Base-by-base conservation (phyloP, 2,888 invertebrate genomes). In the Heliconius ethilla region DNA sequence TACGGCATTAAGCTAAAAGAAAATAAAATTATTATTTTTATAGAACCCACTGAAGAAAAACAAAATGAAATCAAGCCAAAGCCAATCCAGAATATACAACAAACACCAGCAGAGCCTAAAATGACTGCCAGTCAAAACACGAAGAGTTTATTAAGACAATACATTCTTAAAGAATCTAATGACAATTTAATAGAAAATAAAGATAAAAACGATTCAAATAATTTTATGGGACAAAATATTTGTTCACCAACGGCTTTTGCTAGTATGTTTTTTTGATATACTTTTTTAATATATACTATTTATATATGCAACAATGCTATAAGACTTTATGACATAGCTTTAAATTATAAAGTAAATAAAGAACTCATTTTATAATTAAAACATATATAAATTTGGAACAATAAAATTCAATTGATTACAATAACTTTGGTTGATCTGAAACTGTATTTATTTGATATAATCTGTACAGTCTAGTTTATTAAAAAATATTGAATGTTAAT, bases 141-240 rank as follows among this genome's bases (percentile, higher is more conserved):
- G 0, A 86, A 88, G 11, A 91, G 86, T 75, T 87, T 78, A 45
- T 18, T 81, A 59, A 77, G 78, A 55, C 78, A 78, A 62, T 75
- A 76, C 33, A 81, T 90, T 0, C 87, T 93, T 1, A 92, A 91
- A 85, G 89, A 90, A 3, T 75, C 81, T 90, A 13, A 89, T 89
- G 79, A 90, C 83, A 78, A 75, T 51, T 90, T 90, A 78, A 74
- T 80, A 22, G 89, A 89, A 81, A 84, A 86, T 0, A 86, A 73
- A 75, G 82, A 87, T n/a, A 86, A 85, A 76, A 89, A 84, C 63
- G 88, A 88, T 45, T 83, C 83, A 1, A 92, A 89, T 78, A 87
- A 86, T 0, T 94, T 94, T 73, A 91, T 93, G 91, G 93, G 92
- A 77, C 93, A 92, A 81, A 90, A 88, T 75, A 92, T 94, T 81